Conservation (phyloP, 2,888 invertebrate species). For the Drosophila helvetica region DNA sequence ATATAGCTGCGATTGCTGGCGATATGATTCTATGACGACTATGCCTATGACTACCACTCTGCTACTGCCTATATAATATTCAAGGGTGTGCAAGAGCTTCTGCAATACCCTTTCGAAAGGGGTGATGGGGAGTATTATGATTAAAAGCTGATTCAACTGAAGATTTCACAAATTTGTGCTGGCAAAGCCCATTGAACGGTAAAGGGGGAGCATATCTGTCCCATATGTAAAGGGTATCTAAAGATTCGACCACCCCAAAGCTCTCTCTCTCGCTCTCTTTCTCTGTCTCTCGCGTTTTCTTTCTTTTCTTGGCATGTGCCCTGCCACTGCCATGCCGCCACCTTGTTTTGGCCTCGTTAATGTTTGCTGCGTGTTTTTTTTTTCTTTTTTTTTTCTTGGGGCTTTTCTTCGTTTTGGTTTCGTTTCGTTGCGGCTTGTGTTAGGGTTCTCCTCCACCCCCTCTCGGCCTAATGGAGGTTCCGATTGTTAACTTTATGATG, state of each 20-base stretch:
- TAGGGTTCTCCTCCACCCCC: constrained; percentile 8
- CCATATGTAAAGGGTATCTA: background rate
- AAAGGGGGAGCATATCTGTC: too few species aligned
- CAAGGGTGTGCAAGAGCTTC: background rate
- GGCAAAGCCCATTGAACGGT: too few species aligned
- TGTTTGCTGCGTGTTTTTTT: constrained; percentile 24
- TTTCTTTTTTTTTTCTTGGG: constrained; percentile 8
- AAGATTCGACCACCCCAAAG: background rate
- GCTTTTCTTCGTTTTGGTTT: constrained; percentile 29
- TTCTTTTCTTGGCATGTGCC: background rate
- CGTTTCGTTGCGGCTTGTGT: constrained; percentile 15
- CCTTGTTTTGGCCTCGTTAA: constrained; percentile 38
- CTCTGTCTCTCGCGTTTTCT: background rate
- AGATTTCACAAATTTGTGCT: too few species aligned
- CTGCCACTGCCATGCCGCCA: background rate
- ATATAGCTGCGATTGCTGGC: constrained; percentile 25
- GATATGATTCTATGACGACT: constrained; percentile 37
- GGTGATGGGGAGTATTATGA: too few species aligned
- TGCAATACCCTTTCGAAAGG: background rate
- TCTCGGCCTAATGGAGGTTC: constrained; percentile 36
- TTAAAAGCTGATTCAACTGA: too few species aligned
- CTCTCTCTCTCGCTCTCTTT: background rate
- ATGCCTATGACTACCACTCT: background rate
- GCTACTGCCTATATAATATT: background rate
- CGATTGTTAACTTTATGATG: constrained; percentile 64